A percentile compares a stretch with the other conserved stretches of the same genome.
Evolutionary conservation across 2,113 vertebrate genomes (phyloP).

Genomic region (Coptodon bakossiorum): DNA sequence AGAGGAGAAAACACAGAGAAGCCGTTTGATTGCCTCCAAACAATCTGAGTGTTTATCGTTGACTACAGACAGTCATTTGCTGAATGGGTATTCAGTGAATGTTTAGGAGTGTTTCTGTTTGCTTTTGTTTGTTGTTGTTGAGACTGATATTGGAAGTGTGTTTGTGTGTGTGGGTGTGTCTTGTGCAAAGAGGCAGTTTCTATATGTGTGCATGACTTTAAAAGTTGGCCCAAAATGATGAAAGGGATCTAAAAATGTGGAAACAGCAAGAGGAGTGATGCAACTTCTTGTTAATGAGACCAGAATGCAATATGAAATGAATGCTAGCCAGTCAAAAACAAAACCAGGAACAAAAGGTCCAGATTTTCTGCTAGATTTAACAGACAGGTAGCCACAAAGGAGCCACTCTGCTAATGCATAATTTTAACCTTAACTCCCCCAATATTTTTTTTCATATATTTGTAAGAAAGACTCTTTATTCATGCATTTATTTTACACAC

Average conservation of each 20-base stretch:
- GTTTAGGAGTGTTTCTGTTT: slow-evolving; percentile 45
- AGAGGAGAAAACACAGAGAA: slow-evolving; percentile 43
- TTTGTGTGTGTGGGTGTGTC: slow-evolving; percentile 25
- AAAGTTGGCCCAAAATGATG: background rate
- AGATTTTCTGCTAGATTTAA: background rate
- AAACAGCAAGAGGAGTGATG: background rate
- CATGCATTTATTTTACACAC: background rate
- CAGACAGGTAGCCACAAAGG: background rate
- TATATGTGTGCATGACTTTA: background rate
- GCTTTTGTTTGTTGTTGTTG: slow-evolving; percentile 44
- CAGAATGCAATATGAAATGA: background rate
- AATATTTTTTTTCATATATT: background rate
- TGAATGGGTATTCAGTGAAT: slow-evolving; percentile 48
- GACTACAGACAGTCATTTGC: slow-evolving; percentile 44
- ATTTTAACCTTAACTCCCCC: background rate
- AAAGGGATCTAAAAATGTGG: background rate
- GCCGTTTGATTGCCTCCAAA: slow-evolving; percentile 65
- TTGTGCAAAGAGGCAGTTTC: background rate
- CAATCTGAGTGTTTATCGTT: slow-evolving; percentile 68
- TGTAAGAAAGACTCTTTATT: background rate
- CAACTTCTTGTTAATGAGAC: background rate
- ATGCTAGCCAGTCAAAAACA: background rate
- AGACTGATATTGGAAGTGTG: slow-evolving; percentile 31
- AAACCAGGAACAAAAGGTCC: background rate
- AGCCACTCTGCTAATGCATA: background rate